Base-by-base conservation (phyloP, 2,888 invertebrate species). In the Fragum sueziense region DNA sequence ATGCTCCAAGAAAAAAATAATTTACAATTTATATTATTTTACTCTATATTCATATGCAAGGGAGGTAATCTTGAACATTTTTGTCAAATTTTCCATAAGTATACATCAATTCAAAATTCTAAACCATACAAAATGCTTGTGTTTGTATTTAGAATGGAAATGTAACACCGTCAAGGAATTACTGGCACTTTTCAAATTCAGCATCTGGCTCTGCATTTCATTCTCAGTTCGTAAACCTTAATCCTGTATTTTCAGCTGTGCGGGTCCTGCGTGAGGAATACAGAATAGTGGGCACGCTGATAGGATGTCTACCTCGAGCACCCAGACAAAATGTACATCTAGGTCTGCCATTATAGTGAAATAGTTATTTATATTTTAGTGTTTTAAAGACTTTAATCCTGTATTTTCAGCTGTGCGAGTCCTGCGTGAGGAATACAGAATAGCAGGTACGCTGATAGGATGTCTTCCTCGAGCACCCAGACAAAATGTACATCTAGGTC, bases 381-480 rank as follows among this genome's bases (percentile, higher is more conserved):
- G 74, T 71, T 22, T 76, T 14, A 37, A 37, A 9, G 7, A 20
- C n/a, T n/a, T n/a, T 22, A 54, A n/a, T n/a, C n/a, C n/a, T n/a
- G n/a, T 27, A 9, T 57, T 57, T 29, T 33, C 33, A 93, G 93
- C 91, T 90, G 91, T 85, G 9, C 76, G 82, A 65, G 85, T 70
- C 37, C 74, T 98, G 71, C 94, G 98, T 74, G 95, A 94, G 85
- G 93, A 96, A 68, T 94, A 96, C 90, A 94, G 96, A 85, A 96
- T 98, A 90, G 94, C 97, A 86, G 98, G 98, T 0, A 95, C 95
- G 79, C 93, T 97, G 31, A 95, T 97, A 80, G 98, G 98, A 34
- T 95, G 96, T 62, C 94, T 96, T 70, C 95, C 96, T 79, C 95
- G 95, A 74, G 95, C 95, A 89, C 96, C 97, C 0, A 95, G 96